Evolutionary conservation across 2,113 vertebrate genomes (phyloP).

Genomic region (Rhineura floridana): DNA sequence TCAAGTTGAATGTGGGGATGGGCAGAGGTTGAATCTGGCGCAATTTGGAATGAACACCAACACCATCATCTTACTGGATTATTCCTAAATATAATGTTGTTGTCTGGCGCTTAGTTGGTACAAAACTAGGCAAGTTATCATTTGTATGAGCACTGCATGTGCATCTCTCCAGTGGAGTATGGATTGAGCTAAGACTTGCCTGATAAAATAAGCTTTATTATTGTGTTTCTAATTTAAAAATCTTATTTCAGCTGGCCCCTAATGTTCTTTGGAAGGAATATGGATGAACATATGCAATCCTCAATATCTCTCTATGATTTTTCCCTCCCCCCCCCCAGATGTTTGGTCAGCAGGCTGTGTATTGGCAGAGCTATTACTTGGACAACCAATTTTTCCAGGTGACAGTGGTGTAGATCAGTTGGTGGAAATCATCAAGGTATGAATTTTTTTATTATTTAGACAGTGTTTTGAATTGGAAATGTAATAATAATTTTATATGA

Average conservation of each 20-base stretch:
- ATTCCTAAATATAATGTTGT: not conserved
- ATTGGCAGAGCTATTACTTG: slow-evolving; percentile 96
- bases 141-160: not conserved
- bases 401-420: slow-evolving; percentile 99
- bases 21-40: not conserved
- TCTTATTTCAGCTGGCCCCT: not conserved
- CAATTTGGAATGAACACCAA: not conserved
- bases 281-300: not conserved
- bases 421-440: slow-evolving; percentile 99
- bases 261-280: not conserved
- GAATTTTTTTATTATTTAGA: slow-evolving; percentile 27
- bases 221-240: not conserved
- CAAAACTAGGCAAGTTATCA: not conserved
- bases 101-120: not conserved
- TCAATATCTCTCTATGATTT: slow-evolving; percentile 32
- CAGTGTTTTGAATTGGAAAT: not conserved
- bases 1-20: not conserved
- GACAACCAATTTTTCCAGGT: slow-evolving; percentile 98
- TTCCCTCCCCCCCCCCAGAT: slow-evolving; percentile 76
- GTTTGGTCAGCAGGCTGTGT: slow-evolving; percentile 99
- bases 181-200: not conserved
- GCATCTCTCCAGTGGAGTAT: not conserved
- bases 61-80: not conserved
- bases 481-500: not conserved
- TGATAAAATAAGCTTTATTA: not conserved